Percentiles rank a stretch among this genome's conserved stretches.
Evolutionary conservation across 1,140 invertebrate species (phyloP).

Genomic region (Leptinotarsa lineolata): DNA sequence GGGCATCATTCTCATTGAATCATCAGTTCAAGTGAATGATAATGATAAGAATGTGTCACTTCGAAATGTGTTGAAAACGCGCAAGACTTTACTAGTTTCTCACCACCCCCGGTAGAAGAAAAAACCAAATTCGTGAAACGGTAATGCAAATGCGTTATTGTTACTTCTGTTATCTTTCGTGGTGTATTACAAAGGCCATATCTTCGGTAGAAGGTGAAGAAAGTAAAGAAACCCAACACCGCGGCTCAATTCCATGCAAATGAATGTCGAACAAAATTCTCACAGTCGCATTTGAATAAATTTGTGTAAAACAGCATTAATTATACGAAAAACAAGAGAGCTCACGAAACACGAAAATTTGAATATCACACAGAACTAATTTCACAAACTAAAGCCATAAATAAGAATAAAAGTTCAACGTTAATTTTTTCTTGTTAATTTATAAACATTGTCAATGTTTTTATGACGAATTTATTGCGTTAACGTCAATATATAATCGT

Average conservation of each 20-base stretch:
- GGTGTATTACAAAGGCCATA: background rate
- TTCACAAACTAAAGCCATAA: background rate
- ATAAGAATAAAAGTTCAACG: slow-evolving; percentile 9
- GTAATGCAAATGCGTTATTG: no score
- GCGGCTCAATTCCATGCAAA: background rate
- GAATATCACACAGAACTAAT: slow-evolving; percentile 1
- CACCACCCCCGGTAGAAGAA: no score
- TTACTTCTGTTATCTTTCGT: background rate
- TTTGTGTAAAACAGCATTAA: background rate
- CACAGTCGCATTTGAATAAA: slow-evolving; percentile 8
- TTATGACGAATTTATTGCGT: slow-evolving; percentile 17
- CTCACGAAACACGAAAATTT: background rate
- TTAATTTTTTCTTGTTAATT: slow-evolving; percentile 8
- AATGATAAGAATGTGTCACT: no score
- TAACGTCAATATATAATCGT: slow-evolving; percentile 16
- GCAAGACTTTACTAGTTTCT: no score
- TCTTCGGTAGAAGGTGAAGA: background rate
- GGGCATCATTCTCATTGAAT: no score
- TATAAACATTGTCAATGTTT: slow-evolving; percentile 19
- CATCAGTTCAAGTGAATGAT: no score
- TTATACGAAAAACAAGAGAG: background rate
- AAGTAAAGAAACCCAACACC: background rate
- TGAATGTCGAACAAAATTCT: background rate
- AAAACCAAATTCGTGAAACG: no score
- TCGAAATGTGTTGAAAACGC: no score